Percentiles rank a stretch among this genome's conserved stretches.
Conservation (phyloP, 2,888 invertebrate genomes). For the Lithosia quadra region DNA sequence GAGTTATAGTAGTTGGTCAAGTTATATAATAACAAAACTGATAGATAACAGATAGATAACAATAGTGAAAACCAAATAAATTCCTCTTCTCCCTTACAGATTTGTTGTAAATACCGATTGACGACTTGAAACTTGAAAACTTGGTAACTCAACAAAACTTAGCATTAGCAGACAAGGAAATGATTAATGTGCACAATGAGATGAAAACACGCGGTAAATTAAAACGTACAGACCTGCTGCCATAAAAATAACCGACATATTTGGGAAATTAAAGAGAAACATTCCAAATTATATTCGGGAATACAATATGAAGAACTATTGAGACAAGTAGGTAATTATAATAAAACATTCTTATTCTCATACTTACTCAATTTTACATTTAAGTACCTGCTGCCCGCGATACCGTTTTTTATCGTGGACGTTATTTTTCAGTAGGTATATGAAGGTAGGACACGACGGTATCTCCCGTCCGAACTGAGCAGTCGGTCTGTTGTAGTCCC, state of each 20-base stretch:
- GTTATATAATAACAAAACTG: neutral
- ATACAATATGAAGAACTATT: neutral
- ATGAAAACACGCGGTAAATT: slow-evolving; percentile 6
- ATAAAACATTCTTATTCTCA: no score
- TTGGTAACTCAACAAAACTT: neutral
- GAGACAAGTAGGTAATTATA: neutral
- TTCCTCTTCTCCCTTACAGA: neutral
- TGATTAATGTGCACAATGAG: neutral
- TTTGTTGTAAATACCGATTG: no score
- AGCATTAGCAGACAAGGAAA: neutral
- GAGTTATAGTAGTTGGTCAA: neutral
- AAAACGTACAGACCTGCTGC: neutral
- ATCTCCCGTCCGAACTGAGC: no score
- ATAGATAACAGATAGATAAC: neutral
- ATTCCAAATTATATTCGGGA: neutral
- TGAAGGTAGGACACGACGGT: no score
- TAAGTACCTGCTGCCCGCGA: no score
- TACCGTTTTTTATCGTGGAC: no score
- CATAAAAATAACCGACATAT: no score
- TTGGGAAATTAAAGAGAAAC: neutral
- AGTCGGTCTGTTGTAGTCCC: no score
- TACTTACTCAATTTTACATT: no score
- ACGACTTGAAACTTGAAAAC: no score
- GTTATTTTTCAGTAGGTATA: no score
- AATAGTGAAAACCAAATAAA: neutral